Percentiles rank a stretch among this genome's conserved stretches.
phyloP scores from a whole-genome alignment of 2,888 invertebrate genomes.

The Heliconius charithonia region DNA sequence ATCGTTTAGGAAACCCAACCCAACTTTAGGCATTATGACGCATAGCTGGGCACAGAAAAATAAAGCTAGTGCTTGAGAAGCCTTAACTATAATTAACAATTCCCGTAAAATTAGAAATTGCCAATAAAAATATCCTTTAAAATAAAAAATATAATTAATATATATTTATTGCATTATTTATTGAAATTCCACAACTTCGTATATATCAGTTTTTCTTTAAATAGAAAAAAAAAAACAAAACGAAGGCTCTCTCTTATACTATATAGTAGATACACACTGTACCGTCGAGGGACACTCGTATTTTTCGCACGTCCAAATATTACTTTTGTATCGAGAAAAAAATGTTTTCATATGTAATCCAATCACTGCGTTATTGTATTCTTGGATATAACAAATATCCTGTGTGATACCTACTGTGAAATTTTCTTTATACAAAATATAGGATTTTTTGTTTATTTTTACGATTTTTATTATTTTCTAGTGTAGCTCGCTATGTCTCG shows the following conservation, averaged over 20 bases:
- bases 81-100: no score
- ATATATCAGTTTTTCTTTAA: not conserved
- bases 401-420: not conserved
- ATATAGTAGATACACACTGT: not conserved
- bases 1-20: no score
- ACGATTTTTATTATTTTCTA: not conserved
- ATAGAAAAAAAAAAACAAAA: not conserved
- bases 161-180: no score
- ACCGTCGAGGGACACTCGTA: not conserved
- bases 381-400: slow-evolving; percentile 29
- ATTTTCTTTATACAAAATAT: not conserved
- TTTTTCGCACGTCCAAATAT: slow-evolving; percentile 30
- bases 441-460: not conserved
- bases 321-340: slow-evolving; percentile 43
- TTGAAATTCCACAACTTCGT: no score
- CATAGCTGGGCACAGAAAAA: no score
- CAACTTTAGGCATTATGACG: no score
- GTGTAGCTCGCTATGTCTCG: not conserved
- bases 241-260: not conserved
- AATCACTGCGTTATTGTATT: slow-evolving; percentile 46
- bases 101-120: no score
- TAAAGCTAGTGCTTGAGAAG: no score
- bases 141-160: no score
- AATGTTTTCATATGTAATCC: slow-evolving; percentile 46
- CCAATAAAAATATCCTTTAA: no score